Conservation (phyloP, 2,888 invertebrate species). For the Apamea sordens region DNA sequence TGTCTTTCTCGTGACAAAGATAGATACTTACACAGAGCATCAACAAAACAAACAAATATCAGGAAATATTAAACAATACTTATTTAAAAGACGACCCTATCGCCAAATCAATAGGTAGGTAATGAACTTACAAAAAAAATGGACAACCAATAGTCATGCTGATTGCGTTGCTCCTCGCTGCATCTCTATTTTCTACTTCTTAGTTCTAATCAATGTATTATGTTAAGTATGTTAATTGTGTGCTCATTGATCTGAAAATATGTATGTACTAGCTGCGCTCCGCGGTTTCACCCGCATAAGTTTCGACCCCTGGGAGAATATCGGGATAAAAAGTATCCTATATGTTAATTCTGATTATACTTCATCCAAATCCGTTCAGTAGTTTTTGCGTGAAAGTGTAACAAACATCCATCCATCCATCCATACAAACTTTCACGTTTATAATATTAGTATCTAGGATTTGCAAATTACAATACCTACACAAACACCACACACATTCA, state of each 20-base stretch:
- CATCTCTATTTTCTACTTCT: neutral
- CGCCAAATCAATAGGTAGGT: neutral
- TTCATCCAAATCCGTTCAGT: too few relatives aligned
- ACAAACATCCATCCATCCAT: too few relatives aligned
- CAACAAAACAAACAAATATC: neutral
- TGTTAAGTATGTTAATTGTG: neutral
- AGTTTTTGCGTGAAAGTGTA: too few relatives aligned
- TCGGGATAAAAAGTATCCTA: too few relatives aligned
- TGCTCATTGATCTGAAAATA: neutral
- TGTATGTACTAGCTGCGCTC: neutral
- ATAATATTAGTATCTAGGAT: neutral
- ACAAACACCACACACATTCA: neutral
- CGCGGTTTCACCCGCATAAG: too few relatives aligned
- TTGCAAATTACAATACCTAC: neutral
- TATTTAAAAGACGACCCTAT: neutral
- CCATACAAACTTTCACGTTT: too few relatives aligned
- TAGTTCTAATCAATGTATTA: neutral
- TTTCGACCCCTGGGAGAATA: too few relatives aligned
- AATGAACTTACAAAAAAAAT: neutral
- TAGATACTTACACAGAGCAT: neutral
- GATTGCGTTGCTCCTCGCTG: too few relatives aligned
- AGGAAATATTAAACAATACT: neutral
- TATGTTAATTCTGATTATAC: too few relatives aligned
- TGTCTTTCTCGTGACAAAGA: slow-evolving; percentile 4
- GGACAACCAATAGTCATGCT: too few relatives aligned